Percentiles rank a stretch among this genome's conserved stretches.
phyloP scores from a whole-genome alignment of 92 coral and sea anemone species.

The Heliopora coerulea region DNA sequence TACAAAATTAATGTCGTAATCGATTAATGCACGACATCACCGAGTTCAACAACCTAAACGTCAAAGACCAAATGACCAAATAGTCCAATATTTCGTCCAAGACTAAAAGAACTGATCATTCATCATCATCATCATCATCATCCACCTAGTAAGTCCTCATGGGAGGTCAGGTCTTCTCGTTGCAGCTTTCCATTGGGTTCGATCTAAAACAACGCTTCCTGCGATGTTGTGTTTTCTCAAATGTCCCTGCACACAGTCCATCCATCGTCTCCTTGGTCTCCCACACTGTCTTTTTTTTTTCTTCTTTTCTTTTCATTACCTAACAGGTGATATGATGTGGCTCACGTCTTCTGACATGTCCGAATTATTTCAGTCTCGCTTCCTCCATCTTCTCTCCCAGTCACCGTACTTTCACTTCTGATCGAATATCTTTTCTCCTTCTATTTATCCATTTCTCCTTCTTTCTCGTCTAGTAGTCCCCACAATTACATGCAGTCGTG shows the following conservation, averaged over 20 bases:
- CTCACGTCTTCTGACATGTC: slow-evolving; percentile 18
- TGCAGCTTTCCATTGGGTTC: neutral
- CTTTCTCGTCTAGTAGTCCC: neutral
- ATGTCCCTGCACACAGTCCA: slow-evolving; percentile 3
- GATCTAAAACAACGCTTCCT: neutral
- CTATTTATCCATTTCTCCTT: slow-evolving; percentile 10
- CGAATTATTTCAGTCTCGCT: slow-evolving; percentile 28
- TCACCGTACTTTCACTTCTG: slow-evolving; percentile 4
- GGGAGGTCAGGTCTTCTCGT: neutral
- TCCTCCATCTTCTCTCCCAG: slow-evolving; percentile 11
- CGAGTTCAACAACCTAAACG: no score
- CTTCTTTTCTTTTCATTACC: slow-evolving; percentile 1
- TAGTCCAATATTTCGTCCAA: no score
- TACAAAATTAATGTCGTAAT: no score
- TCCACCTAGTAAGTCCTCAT: neutral
- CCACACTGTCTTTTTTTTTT: neutral
- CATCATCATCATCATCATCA: neutral
- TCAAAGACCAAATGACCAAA: no score
- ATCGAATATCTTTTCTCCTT: slow-evolving; percentile 3
- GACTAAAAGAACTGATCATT: no score
- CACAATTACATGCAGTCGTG: slow-evolving; percentile 3
- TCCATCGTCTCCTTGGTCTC: slow-evolving; percentile 17
- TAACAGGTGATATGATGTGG: slow-evolving; percentile 3
- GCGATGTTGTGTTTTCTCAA: neutral
- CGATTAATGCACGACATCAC: no score